phyloP scores from a whole-genome alignment of 35 echinoderm and acorn worm genomes.

The Amphiura filiformis region DNA sequence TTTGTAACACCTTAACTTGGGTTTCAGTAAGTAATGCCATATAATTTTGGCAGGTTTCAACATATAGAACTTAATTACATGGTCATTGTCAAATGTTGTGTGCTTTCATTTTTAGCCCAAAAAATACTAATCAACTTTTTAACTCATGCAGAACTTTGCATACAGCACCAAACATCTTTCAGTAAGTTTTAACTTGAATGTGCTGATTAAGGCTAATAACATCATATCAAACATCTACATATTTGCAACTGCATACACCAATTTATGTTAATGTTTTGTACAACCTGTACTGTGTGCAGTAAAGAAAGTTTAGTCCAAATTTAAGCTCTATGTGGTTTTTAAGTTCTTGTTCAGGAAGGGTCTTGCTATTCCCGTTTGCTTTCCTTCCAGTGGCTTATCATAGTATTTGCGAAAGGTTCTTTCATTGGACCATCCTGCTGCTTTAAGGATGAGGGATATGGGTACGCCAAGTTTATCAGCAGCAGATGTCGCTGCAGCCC shows the following conservation, averaged over 20 bases:
- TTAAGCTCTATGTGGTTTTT: not conserved
- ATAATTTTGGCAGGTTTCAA: too few relatives aligned
- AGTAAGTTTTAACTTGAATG: too few relatives aligned
- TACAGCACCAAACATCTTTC: too few relatives aligned
- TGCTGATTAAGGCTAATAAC: too few relatives aligned
- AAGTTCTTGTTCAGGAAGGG: not conserved
- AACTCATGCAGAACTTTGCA: too few relatives aligned
- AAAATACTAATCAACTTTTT: too few relatives aligned
- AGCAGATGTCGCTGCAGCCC: conserved; percentile 34
- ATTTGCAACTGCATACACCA: not conserved
- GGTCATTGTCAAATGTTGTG: too few relatives aligned
- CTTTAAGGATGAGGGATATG: not conserved
- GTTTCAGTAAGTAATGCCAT: too few relatives aligned
- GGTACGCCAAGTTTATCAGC: conserved; percentile 33
- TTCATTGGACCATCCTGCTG: conserved; percentile 33
- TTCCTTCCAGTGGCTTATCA: conserved; percentile 8
- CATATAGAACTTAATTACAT: too few relatives aligned
- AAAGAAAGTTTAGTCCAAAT: not conserved
- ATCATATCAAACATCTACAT: not conserved
- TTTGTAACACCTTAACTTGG: too few relatives aligned
- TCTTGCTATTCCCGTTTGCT: not conserved
- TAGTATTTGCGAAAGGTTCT: conserved; percentile 23
- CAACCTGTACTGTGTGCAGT: not conserved
- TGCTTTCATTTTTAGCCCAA: too few relatives aligned
- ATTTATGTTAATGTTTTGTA: not conserved